Evolutionary conservation across 2,113 vertebrate species (phyloP), one percentile per base, ranked within the genome.

Genomic region (Benitochromis conjunctus): DNA sequence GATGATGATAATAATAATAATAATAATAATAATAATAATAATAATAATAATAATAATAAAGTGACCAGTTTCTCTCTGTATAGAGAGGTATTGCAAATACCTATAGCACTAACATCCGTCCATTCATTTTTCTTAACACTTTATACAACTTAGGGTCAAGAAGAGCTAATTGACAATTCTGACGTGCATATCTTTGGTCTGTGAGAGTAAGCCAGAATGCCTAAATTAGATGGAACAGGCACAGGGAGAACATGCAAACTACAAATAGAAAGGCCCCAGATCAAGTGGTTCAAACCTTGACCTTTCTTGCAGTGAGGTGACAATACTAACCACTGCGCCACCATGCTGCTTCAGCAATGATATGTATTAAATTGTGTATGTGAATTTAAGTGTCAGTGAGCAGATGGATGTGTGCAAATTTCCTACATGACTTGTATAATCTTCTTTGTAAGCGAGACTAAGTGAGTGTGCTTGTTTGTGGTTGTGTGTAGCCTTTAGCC

Each of bases 351-450:
- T 46, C 64, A 71, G 38, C 38, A 43, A 51, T 76, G 46, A 9
- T 81, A 10, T 86, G 55, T 60, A 43, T 54, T n/a, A 1, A 58
- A 69, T 58, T 78, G 9, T n/a, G 21, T 10, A 48, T 12, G 4
- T 36, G 38, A 57, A 81, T 53, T 86, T 51, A 80, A 60, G 24
- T 64, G 71, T 66, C 14, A 62, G 31, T 78, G 58, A 51, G 78
- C 36, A 41, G 5, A 14, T 43, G 18, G 19, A 34, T 81, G 36
- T 66, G 79, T 62, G 24, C 24, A 64, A 26, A 79, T 57, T 48
- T 71, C 54, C 29, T 21, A 46, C 62, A 74, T 83, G 80, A 81
- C 74, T 54, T 66, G 41, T 69, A 78, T 84, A 88, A 89, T 91
- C 36, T 74, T 82, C 48, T 87, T 53, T 46, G 14, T 85, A 66